Percentiles rank a stretch among this genome's conserved stretches.
These are phyloP conservation scores for Plumapathes pennacea DNA, from an alignment of 92 coral and sea anemone species.

Conservation along the genomic window DNA sequence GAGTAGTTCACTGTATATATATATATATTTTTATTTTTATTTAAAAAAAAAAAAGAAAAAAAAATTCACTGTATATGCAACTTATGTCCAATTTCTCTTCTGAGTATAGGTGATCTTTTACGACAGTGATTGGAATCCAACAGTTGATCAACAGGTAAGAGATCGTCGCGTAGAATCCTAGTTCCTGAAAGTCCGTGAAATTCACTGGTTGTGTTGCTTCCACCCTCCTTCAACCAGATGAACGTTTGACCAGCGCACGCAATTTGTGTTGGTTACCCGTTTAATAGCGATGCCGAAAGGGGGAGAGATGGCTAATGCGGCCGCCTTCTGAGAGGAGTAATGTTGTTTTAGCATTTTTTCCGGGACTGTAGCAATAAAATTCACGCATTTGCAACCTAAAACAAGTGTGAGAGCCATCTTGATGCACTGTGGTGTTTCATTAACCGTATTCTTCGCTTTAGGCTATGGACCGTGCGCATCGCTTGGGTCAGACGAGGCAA, in stretches of 20 bases:
- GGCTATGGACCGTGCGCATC: constrained; percentile 99
- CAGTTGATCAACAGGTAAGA: constrained; percentile 94
- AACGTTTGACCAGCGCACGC: too few species aligned
- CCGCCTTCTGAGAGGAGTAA: too few species aligned
- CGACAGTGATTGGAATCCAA: constrained; percentile 99
- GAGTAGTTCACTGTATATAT: not conserved
- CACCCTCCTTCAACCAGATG: too few species aligned
- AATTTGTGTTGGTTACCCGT: too few species aligned
- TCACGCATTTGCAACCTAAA: too few species aligned
- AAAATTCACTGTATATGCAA: not conserved
- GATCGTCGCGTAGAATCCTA: too few species aligned
- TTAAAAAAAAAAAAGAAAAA: not conserved
- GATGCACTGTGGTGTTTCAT: not conserved
- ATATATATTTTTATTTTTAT: not conserved
- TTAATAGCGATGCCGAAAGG: too few species aligned
- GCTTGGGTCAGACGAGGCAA: constrained; percentile 95
- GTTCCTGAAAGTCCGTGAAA: too few species aligned
- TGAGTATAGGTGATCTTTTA: constrained; percentile 92
- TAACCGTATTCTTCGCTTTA: not conserved
- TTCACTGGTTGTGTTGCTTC: too few species aligned
- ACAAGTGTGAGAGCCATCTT: not conserved
- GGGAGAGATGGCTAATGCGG: too few species aligned
- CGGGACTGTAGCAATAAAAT: too few species aligned
- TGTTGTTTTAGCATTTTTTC: too few species aligned
- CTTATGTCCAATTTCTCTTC: not conserved